phyloP scores from a whole-genome alignment of 1,140 invertebrate species.

The Riptortus pedestris region DNA sequence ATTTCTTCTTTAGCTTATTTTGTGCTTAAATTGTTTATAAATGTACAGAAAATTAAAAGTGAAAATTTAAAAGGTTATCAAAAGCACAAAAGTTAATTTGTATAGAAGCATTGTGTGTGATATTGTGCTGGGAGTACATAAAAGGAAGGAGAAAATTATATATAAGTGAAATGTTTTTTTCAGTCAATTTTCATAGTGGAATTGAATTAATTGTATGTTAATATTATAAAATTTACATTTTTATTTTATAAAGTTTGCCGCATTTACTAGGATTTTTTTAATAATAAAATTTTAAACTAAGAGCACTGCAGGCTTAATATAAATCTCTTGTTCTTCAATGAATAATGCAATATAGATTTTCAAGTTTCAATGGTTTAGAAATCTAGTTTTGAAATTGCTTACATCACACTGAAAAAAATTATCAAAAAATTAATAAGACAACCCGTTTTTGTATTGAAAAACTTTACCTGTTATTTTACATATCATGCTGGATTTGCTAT shows the following conservation, averaged over 20 bases:
- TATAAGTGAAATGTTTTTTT: not conserved
- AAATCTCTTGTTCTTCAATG: not conserved
- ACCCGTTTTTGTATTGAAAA: not conserved
- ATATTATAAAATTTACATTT: not conserved
- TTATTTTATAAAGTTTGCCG: not conserved
- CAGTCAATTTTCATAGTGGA: not conserved
- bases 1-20: not conserved
- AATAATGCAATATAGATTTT: not conserved
- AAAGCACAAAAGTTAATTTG: not conserved
- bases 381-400: not conserved
- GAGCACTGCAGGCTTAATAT: not conserved
- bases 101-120: no score
- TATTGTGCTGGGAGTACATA: not conserved
- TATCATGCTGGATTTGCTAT: no score
- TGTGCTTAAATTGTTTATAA: slow-evolving; percentile 9
- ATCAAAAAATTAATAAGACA: no score
- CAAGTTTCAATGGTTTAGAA: not conserved
- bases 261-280: slow-evolving; percentile 2
- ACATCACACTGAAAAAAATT: not conserved
- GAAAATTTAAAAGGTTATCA: not conserved
- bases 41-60: not conserved
- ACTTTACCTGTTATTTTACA: not conserved
- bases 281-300: not conserved
- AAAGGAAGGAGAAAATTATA: not conserved
- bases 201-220: not conserved